Percentiles rank a stretch among this genome's conserved stretches.
phyloP scores from a whole-genome alignment of 2,888 invertebrate genomes.

The Sarcophaga rosellei region DNA sequence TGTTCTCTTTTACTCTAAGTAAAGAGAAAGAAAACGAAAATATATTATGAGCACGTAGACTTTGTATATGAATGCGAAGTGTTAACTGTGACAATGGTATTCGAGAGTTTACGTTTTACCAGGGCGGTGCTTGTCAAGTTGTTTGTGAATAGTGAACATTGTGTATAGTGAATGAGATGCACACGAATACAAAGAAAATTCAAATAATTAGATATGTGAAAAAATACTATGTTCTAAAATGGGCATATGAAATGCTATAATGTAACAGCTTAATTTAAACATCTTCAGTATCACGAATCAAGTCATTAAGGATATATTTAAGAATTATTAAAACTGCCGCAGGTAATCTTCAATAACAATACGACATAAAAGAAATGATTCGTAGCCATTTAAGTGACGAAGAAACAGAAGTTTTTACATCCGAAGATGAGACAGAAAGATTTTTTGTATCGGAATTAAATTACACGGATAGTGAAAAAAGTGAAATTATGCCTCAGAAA shows the following conservation, averaged over 20 bases:
- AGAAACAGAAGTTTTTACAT: conserved; percentile 36
- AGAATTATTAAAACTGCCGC: conserved; percentile 1
- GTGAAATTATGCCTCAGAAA: neutral
- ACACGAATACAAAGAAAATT: neutral
- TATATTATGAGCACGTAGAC: neutral
- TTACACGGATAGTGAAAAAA: conserved; percentile 16
- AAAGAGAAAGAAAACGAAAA: neutral
- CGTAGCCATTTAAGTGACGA: neutral
- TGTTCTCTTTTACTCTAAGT: conserved; percentile 30
- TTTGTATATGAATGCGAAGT: neutral
- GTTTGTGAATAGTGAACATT: neutral
- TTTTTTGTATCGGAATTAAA: conserved; percentile 35
- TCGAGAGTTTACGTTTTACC: neutral
- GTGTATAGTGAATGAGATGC: neutral
- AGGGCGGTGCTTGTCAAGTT: conserved; percentile 39
- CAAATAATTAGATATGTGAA: neutral
- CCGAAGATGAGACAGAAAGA: conserved; percentile 36
- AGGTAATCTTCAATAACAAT: neutral
- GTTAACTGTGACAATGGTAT: conserved; percentile 1
- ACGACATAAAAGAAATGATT: conserved; percentile 28
- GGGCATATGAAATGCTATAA: conserved; percentile 21
- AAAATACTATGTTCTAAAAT: neutral
- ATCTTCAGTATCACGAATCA: conserved; percentile 44
- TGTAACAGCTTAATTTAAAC: conserved; percentile 38
- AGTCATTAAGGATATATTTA: conserved; percentile 49